Evolutionary conservation across 2,797 vertebrate species (phyloP).

Genomic region (Cheirogaleus major): DNA sequence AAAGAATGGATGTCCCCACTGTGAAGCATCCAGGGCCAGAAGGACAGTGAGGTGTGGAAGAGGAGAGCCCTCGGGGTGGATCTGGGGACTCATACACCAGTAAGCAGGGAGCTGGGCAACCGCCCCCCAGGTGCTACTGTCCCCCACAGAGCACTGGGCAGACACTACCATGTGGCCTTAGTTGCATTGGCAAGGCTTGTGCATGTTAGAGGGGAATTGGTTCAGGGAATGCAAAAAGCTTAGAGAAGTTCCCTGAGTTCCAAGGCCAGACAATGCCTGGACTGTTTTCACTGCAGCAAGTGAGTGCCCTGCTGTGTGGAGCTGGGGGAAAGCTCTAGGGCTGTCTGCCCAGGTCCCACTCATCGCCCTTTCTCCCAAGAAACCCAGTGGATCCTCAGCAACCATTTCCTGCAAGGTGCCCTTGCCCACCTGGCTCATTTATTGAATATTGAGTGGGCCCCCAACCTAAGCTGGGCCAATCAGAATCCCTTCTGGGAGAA

Average conservation of each 20-base stretch:
- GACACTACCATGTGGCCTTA: background rate
- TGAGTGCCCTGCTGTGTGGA: background rate
- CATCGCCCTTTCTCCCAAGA: background rate
- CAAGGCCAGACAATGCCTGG: background rate
- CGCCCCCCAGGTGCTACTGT: background rate
- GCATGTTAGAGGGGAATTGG: too few species aligned
- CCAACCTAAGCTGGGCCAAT: background rate
- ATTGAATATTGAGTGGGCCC: background rate
- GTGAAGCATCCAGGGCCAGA: background rate
- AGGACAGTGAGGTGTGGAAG: background rate
- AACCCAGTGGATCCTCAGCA: background rate
- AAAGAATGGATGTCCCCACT: background rate
- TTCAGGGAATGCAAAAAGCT: background rate
- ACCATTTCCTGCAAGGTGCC: background rate
- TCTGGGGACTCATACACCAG: background rate
- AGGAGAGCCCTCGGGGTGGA: background rate
- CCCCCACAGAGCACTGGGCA: too few species aligned
- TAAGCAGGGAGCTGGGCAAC: background rate
- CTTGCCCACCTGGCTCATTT: background rate
- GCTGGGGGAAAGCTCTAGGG: background rate
- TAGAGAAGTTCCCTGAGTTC: background rate
- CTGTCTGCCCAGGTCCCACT: background rate
- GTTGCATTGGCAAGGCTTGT: background rate
- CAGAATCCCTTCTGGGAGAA: background rate
- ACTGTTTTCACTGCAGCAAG: background rate